phyloP scores from a whole-genome alignment of 2,797 vertebrate genomes.

The Alcedo quadribrachys region DNA sequence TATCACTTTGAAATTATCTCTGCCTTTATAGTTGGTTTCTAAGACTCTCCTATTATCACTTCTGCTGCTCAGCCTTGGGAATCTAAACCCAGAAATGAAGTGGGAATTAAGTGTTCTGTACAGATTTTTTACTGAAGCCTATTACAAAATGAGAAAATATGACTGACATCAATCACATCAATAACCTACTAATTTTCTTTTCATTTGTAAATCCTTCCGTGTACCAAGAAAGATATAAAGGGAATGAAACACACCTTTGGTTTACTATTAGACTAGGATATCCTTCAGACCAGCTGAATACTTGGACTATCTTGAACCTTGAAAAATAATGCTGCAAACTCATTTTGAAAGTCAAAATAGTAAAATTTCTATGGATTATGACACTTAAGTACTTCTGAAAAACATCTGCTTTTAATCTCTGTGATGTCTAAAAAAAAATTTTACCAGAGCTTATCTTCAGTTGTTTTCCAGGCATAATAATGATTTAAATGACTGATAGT shows the following conservation, averaged over 20 bases:
- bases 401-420: slow-evolving; percentile 53
- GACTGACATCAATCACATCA: not conserved
- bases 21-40: not conserved
- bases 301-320: not conserved
- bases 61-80: not conserved
- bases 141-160: not conserved
- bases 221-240: not conserved
- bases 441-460: slow-evolving; percentile 25
- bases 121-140: not conserved
- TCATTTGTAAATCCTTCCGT: not conserved
- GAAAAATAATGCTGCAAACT: not conserved
- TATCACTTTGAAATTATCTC: not conserved
- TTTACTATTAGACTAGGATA: not conserved
- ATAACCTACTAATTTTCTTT: not conserved
- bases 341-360: not conserved
- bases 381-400: not conserved
- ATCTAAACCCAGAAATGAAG: not conserved
- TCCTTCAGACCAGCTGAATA: not conserved
- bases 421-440: not conserved
- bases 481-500: not conserved
- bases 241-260: not conserved
- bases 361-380: not conserved
- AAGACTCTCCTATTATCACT: not conserved
- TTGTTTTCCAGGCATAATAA: slow-evolving; percentile 17
- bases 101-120: not conserved